Evolutionary conservation across 2,888 invertebrate genomes (phyloP).

Genomic region (Nemotelus pantherinus): DNA sequence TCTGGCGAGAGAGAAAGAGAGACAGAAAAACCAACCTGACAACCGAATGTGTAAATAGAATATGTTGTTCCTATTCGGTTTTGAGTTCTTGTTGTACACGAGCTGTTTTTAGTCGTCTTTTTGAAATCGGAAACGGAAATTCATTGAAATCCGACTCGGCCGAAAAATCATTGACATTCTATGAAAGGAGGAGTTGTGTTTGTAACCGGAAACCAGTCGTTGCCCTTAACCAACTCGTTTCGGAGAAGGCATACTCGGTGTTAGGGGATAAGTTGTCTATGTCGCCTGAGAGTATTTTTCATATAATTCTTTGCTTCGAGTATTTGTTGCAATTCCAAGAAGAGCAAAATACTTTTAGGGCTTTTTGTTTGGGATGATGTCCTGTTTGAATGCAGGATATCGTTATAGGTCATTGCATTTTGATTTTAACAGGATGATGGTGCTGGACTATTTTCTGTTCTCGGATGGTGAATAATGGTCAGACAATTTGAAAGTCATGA

Average conservation of each 20-base stretch:
- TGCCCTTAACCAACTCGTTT: neutral
- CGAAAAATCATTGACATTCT: constrained; percentile 21
- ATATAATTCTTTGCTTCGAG: neutral
- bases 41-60: neutral
- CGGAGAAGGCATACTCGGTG: neutral
- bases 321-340: neutral
- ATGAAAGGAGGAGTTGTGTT: neutral
- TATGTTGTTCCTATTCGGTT: neutral
- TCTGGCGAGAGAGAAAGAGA: neutral
- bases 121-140: constrained; percentile 39
- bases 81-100: too few species aligned
- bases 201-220: constrained; percentile 33
- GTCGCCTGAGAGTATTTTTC: constrained; percentile 22
- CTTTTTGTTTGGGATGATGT: too few species aligned
- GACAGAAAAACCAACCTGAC: neutral
- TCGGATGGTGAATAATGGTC: neutral
- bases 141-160: constrained; percentile 38
- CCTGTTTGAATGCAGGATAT: neutral
- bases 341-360: neutral
- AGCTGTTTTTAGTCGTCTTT: neutral
- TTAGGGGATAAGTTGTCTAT: neutral
- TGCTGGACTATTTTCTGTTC: neutral
- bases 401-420: neutral
- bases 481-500: constrained; percentile 34
- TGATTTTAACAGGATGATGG: neutral